A percentile compares a stretch with the other conserved stretches of the same genome.
Evolutionary conservation across 2,113 vertebrate genomes (phyloP).

Genomic region (Notothenia rossii): DNA sequence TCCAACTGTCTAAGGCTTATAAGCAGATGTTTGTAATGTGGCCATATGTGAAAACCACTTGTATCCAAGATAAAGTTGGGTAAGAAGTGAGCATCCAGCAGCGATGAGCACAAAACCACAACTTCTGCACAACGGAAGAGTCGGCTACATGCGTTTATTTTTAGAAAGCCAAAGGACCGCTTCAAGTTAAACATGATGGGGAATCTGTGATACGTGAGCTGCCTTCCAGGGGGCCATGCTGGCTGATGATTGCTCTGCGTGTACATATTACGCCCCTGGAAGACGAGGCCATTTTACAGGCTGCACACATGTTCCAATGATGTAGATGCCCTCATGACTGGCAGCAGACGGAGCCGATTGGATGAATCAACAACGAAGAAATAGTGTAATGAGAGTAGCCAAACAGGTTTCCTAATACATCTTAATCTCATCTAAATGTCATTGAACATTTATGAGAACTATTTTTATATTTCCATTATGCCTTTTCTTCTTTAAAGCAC

Average conservation of each 20-base stretch:
- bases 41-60: constrained; percentile 34
- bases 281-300: constrained; percentile 20
- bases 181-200: background rate
- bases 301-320: constrained; percentile 4
- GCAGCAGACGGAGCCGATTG: background rate
- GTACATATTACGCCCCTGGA: constrained; percentile 11
- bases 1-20: background rate
- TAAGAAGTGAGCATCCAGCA: background rate
- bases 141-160: constrained; percentile 6
- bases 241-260: constrained; percentile 30
- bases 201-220: background rate
- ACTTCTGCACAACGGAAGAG: constrained; percentile 20
- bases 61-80: constrained; percentile 5
- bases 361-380: background rate
- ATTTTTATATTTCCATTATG: background rate
- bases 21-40: constrained; percentile 25
- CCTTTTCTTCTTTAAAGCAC: background rate
- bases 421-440: background rate
- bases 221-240: background rate
- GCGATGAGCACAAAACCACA: background rate
- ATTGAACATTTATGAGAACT: background rate
- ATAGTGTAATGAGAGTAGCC: background rate
- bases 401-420: background rate
- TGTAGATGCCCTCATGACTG: background rate
- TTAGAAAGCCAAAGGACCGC: background rate